phyloP scores from a whole-genome alignment of 2,113 vertebrate genomes.

The Stegostoma tigrinum region DNA sequence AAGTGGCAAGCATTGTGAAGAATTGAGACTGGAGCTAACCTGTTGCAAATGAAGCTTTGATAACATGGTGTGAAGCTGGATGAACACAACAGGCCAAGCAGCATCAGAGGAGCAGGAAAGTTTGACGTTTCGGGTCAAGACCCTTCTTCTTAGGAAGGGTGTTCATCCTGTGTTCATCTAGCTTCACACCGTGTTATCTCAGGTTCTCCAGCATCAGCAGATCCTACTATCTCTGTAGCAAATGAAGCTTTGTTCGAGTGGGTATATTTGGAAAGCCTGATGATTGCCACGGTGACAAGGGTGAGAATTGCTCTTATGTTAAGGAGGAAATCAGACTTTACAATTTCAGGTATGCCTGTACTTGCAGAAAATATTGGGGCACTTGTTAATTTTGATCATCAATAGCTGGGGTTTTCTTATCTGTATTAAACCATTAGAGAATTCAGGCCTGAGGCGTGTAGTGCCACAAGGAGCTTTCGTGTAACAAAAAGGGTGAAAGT shows the following conservation, averaged over 20 bases:
- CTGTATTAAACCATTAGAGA: too few relatives aligned
- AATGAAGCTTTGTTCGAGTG: neutral
- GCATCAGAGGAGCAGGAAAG: too few relatives aligned
- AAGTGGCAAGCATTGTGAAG: neutral
- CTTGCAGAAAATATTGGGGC: neutral
- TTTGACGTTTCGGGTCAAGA: too few relatives aligned
- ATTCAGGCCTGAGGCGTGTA: neutral
- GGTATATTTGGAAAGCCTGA: neutral
- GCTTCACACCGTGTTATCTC: too few relatives aligned
- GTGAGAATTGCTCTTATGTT: neutral
- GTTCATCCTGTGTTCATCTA: too few relatives aligned
- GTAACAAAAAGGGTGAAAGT: neutral
- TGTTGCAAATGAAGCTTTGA: neutral
- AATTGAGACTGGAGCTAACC: neutral
- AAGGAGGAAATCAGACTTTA: neutral
- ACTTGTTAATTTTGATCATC: neutral
- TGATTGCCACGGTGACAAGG: neutral
- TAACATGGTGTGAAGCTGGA: too few relatives aligned
- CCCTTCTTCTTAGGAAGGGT: too few relatives aligned
- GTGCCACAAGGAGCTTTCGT: neutral
- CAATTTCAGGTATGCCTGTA: neutral
- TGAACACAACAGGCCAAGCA: too few relatives aligned
- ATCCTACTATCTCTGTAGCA: too few relatives aligned
- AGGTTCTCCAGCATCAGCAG: too few relatives aligned
- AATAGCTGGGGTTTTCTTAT: too few relatives aligned